Evolutionary conservation across 2,797 vertebrate species (phyloP), one percentile per base, ranked within the genome.

Genomic region (Acestrorhynchus altus): DNA sequence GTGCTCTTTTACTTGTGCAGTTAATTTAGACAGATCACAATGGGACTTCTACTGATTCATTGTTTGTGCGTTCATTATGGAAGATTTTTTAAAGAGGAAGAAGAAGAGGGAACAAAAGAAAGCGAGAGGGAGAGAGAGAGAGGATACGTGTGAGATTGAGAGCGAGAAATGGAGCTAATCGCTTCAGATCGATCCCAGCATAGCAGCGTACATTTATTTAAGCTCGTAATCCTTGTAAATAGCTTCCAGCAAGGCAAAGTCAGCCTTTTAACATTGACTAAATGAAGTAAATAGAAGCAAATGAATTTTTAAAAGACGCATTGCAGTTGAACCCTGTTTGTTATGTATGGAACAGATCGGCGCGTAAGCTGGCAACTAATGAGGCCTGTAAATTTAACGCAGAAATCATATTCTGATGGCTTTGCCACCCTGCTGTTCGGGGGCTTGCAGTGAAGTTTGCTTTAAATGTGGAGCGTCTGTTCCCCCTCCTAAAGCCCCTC

Each of bases 401-500:
- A 87, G 78, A 92, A 92, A 86, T 81, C 18, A 84, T 94, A 87
- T 93, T 94, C 92, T 92, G 92, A 88, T 92, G 89, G 92, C 91
- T 94, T 92, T 92, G 93, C 92, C 92, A 93, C 94, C 96, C 96
- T 74, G 94, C 96, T 94, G 96, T 96, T 96, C 85, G 54, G 92
- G 94, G 88, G 91, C 82, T 92, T 94, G 94, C 89, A 83, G 46
- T 83, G 92, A 94, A 92, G 94, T 93, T 89, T 86, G 89, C 90
- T 93, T 96, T 95, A 94, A 96, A 95, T 95, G 94, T 91, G 88
- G 92, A 96, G 90, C 95, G 95, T 97, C 96, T 98, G 96, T 97
- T 98, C 71, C 77, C 72, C 82, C 75, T 76, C 67, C 28, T 72
- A 68, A 83, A 72, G 63, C 92, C 94, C 92, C 93, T 96, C 93